These are phyloP conservation scores for Neosalanx taihuensis DNA, from an alignment of 2,797 vertebrate species.

Conservation along the genomic window DNA sequence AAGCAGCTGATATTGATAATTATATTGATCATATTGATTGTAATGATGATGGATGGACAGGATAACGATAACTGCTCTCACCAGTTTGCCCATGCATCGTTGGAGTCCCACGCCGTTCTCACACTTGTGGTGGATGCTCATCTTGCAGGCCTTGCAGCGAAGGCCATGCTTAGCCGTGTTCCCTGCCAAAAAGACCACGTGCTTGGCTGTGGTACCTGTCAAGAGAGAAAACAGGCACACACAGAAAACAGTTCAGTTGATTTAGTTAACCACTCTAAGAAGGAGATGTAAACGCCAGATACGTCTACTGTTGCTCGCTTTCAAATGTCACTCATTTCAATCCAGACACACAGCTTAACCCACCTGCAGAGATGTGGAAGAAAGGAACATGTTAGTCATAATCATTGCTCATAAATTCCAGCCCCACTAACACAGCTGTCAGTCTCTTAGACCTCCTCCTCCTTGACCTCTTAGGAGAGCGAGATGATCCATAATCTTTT, in stretches of 20 bases:
- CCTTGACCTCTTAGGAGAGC: not conserved
- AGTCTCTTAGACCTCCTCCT: not conserved
- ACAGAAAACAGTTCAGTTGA: conserved; percentile 1
- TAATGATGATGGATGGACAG: too few relatives aligned
- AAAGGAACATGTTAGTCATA: not conserved
- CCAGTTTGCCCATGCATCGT: conserved; percentile 98
- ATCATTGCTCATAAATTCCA: not conserved
- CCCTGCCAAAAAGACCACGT: conserved; percentile 78
- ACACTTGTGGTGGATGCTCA: conserved; percentile 98
- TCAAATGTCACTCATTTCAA: too few relatives aligned
- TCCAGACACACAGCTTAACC: too few relatives aligned
- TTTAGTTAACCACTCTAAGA: too few relatives aligned
- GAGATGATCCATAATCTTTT: not conserved
- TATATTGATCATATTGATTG: not conserved
- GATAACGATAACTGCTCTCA: conserved; percentile 63
- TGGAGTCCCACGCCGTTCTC: conserved; percentile 85
- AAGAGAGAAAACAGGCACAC: conserved; percentile 27
- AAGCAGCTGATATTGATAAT: not conserved
- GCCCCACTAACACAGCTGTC: not conserved
- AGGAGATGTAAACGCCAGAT: too few relatives aligned
- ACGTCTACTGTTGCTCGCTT: too few relatives aligned
- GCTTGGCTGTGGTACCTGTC: conserved; percentile 72
- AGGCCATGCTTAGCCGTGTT: conserved; percentile 92
- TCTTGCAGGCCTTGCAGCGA: conserved; percentile 97
- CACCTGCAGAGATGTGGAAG: not conserved